Evolutionary conservation across 2,888 invertebrate species (phyloP).

Genomic region (Charanyca ferruginea): DNA sequence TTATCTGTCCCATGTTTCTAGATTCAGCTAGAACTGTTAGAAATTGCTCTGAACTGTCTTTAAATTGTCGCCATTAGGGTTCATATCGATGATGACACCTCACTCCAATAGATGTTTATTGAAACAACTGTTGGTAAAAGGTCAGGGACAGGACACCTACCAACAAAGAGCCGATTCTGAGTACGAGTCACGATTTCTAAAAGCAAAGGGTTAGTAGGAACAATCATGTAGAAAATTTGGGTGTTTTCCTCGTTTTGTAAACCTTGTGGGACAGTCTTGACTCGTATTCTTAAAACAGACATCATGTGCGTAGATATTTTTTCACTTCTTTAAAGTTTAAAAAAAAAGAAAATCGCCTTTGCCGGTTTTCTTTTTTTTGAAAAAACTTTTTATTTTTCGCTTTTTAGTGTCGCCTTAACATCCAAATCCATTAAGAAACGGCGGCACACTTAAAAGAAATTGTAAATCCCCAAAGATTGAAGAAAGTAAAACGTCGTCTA

Average conservation of each 20-base stretch:
- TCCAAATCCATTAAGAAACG: too few relatives aligned
- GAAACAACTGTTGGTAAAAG: constrained; percentile 37
- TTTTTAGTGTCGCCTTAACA: too few relatives aligned
- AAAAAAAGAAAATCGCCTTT: too few relatives aligned
- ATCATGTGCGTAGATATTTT: too few relatives aligned
- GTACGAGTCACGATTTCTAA: background rate
- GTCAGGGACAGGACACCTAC: constrained; percentile 39
- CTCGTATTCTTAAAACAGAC: too few relatives aligned
- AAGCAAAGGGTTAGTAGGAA: background rate
- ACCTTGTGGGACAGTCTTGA: background rate
- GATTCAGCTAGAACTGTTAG: background rate
- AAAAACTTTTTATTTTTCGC: too few relatives aligned
- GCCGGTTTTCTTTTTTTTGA: too few relatives aligned
- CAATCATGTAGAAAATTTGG: background rate
- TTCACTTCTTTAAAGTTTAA: too few relatives aligned
- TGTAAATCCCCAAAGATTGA: too few relatives aligned
- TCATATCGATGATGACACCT: constrained; percentile 35
- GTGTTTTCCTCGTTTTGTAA: background rate
- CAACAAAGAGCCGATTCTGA: constrained; percentile 19
- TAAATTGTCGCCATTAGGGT: constrained; percentile 18
- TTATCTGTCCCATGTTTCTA: background rate
- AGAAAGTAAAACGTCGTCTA: too few relatives aligned
- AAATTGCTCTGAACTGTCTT: constrained; percentile 10
- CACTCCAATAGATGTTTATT: constrained; percentile 32
- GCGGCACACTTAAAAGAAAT: too few relatives aligned